Evolutionary conservation across 2,113 vertebrate genomes (phyloP), one percentile per base, ranked within the genome.

Genomic region (Sinocyclocheilus rhinocerous): DNA sequence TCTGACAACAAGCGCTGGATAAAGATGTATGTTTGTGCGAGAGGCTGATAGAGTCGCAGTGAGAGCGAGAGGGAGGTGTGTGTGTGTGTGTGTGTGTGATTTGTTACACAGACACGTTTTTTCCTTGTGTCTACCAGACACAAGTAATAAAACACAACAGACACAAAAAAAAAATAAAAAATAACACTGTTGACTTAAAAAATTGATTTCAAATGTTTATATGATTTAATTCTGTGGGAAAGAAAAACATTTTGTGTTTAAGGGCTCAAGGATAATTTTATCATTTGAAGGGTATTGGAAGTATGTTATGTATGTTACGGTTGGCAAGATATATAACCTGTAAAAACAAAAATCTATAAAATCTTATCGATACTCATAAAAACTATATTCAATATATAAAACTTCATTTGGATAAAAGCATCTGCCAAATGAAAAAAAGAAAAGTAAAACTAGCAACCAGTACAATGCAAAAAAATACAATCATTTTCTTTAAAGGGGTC

Each of bases 1-100:
- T 98, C 97, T 98, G 98, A 99, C 97, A 99, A 98, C 96, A 98
- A 96, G 95, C 94, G 93, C 97, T 97, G 99, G 98, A 99, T 99
- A 99, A 99, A 99, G 98, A 99, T 97, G 97, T 98, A 99, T 99
- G 97, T 95, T 98, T 97, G 96, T 89, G 92, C 89, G 90, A 92
- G 92, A 91, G 86, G 86, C 89, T 89, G 92, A 92, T 89, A 92
- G 55, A 79, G 75, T 85, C 22, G n/a, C 48, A 83, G 76, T 52
- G 79, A 69, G 70, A 61, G 57, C 12, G 4, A 84, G 42, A 52
- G 9, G 69, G 65, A 87, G 70, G 29, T 52, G 61, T 61, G 77
- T 79, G 76, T 48, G 61, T 61, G 77, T 79, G 76, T 48, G 20
- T 55, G 50, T 86, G 50, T 70, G 63, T 79, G 82, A 22, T 24